These are phyloP conservation scores for Macrobrachium nipponense DNA, from an alignment of 1,140 invertebrate species.

Conservation along the genomic window DNA sequence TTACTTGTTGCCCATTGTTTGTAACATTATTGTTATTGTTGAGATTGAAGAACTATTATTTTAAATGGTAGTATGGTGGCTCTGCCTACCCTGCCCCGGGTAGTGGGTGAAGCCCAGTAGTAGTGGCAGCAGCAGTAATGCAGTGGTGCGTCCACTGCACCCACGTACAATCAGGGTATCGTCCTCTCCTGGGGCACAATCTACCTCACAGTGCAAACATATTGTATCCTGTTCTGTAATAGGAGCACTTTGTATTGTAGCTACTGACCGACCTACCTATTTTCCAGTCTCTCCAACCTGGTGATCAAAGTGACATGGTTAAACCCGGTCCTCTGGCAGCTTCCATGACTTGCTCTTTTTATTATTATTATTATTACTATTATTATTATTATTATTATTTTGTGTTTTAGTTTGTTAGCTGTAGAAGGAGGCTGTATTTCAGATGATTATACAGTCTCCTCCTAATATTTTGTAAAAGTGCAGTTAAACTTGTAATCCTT, in stretches of 20 bases:
- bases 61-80: conserved; percentile 58
- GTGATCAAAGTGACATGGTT: conserved; percentile 59
- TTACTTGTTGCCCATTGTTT: conserved; percentile 62
- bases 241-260: conserved; percentile 61
- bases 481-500: conserved; percentile 1
- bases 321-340: conserved; percentile 34
- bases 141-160: conserved; percentile 27
- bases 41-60: conserved; percentile 62
- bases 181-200: conserved; percentile 56
- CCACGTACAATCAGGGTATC: conserved; percentile 60
- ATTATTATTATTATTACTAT: too few species aligned
- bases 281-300: conserved; percentile 55
- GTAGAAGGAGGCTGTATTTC: conserved; percentile 17
- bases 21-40: conserved; percentile 61
- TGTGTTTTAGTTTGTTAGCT: conserved; percentile 2
- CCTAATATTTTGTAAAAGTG: neutral
- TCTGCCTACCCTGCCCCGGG: conserved; percentile 45
- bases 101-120: conserved; percentile 51
- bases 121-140: conserved; percentile 41
- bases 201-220: conserved; percentile 62
- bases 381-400: neutral
- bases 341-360: conserved; percentile 46
- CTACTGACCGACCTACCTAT: conserved; percentile 61
- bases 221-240: conserved; percentile 61
- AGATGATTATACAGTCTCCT: conserved; percentile 29